phyloP scores from a whole-genome alignment of 1,140 invertebrate species.

The Drosophila pruinosa region DNA sequence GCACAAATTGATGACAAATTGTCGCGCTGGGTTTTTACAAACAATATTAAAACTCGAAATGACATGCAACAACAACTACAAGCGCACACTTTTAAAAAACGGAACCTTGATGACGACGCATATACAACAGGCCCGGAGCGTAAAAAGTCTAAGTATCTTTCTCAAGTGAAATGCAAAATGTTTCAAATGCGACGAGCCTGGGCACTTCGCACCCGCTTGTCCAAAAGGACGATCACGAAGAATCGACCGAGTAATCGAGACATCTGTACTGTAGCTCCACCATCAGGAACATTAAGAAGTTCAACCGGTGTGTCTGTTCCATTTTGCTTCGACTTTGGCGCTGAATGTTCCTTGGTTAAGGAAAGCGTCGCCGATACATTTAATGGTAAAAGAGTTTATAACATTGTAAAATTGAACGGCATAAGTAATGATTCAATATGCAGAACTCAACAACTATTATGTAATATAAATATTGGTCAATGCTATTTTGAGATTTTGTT shows the following conservation, averaged over 20 bases:
- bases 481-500: background rate
- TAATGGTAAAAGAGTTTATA: background rate
- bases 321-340: slow-evolving; percentile 12
- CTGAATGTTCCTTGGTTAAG: slow-evolving; percentile 7
- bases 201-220: background rate
- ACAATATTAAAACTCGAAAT: background rate
- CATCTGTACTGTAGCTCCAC: slow-evolving; percentile 12
- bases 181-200: slow-evolving; percentile 4
- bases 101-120: background rate
- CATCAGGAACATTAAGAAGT: slow-evolving; percentile 1
- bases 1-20: slow-evolving; percentile 3
- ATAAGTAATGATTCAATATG: background rate
- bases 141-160: too few relatives aligned
- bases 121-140: too few relatives aligned
- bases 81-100: slow-evolving; percentile 23
- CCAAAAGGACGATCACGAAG: background rate
- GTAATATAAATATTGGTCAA: background rate
- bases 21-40: slow-evolving; percentile 21
- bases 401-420: background rate
- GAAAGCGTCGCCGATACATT: slow-evolving; percentile 15
- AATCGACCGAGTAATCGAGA: too few relatives aligned
- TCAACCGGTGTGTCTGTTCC: slow-evolving; percentile 19
- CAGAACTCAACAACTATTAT: background rate
- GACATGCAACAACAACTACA: slow-evolving; percentile 15
- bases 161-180: background rate